Evolutionary conservation across 1,140 invertebrate genomes (phyloP).

Genomic region (Drosophila athabasca): DNA sequence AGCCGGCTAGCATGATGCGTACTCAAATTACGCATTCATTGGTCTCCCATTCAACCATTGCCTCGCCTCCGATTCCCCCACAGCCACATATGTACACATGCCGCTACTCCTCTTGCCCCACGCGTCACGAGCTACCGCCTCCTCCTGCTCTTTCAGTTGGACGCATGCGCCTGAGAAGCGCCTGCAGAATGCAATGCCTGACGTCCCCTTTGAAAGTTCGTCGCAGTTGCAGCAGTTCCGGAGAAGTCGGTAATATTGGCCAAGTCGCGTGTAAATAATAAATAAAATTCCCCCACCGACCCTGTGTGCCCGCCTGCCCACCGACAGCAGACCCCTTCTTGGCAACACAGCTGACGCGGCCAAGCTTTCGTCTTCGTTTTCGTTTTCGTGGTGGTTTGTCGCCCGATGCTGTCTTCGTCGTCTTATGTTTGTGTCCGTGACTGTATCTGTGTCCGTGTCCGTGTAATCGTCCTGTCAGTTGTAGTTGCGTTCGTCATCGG

Average conservation of each 20-base stretch:
- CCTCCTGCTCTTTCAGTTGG: conserved; percentile 4
- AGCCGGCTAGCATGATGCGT: conserved; percentile 25
- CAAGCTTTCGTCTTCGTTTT: conserved; percentile 29
- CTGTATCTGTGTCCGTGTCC: not conserved
- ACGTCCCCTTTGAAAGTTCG: conserved; percentile 5
- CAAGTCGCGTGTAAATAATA: conserved; percentile 67
- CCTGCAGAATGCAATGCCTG: conserved; percentile 42
- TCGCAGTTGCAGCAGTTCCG: conserved; percentile 37
- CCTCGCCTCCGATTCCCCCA: not conserved
- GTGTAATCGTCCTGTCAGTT: conserved; percentile 51
- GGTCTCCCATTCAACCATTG: conserved; percentile 2
- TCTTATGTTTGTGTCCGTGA: conserved; percentile 21
- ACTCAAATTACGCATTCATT: conserved; percentile 47
- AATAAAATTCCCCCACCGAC: conserved; percentile 40
- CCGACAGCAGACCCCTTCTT: not conserved
- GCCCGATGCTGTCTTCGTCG: conserved; percentile 9
- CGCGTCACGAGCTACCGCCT: not conserved
- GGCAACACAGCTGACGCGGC: conserved; percentile 61
- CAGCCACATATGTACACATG: no score
- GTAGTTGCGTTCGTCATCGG: conserved; percentile 55
- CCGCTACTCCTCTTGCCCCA: not conserved
- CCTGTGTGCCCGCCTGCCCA: not conserved
- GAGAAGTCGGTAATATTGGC: conserved; percentile 38
- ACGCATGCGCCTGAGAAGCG: conserved; percentile 34
- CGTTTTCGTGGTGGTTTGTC: conserved; percentile 30